These are phyloP conservation scores for Amphipoea lucens DNA, from an alignment of 2,888 invertebrate genomes.

Conservation along the genomic window DNA sequence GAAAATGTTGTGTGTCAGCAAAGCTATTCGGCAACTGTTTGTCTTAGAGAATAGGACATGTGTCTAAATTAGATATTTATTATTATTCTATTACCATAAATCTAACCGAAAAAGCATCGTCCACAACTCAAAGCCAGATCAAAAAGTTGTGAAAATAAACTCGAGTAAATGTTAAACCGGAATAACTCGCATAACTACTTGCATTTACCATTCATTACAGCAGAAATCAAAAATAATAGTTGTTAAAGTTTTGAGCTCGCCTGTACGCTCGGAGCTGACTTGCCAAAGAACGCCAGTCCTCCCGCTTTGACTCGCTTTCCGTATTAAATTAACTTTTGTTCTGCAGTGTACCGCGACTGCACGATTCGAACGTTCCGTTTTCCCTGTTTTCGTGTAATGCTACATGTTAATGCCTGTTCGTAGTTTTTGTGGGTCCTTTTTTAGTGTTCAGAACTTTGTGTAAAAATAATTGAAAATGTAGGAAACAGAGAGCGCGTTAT, in stretches of 20 bases:
- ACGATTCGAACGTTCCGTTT: slow-evolving; percentile 48
- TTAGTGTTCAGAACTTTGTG: slow-evolving; percentile 26
- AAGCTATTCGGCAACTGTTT: background rate
- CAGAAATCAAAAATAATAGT: slow-evolving; percentile 43
- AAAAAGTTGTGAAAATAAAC: background rate
- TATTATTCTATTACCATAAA: background rate
- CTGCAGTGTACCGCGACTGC: slow-evolving; percentile 60
- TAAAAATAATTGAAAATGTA: slow-evolving; percentile 30
- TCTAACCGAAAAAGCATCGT: background rate
- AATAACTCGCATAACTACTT: slow-evolving; percentile 31
- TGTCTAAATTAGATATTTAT: background rate
- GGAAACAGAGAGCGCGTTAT: slow-evolving; percentile 14
- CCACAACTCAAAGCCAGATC: background rate
- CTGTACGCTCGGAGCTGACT: slow-evolving; percentile 56
- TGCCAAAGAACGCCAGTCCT: slow-evolving; percentile 64
- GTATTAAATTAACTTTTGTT: slow-evolving; percentile 71
- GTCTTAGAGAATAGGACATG: too few relatives aligned
- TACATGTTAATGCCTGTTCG: slow-evolving; percentile 49
- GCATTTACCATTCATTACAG: slow-evolving; percentile 32
- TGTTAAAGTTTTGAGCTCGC: slow-evolving; percentile 39
- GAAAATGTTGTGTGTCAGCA: background rate
- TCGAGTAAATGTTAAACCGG: slow-evolving; percentile 4
- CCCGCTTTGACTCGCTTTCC: slow-evolving; percentile 65
- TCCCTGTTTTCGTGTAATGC: slow-evolving; percentile 49
- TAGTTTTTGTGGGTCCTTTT: slow-evolving; percentile 32